Evolutionary conservation across 2,797 vertebrate species (phyloP), one percentile per base, ranked within the genome.

Genomic region (Coregonus suidteri): DNA sequence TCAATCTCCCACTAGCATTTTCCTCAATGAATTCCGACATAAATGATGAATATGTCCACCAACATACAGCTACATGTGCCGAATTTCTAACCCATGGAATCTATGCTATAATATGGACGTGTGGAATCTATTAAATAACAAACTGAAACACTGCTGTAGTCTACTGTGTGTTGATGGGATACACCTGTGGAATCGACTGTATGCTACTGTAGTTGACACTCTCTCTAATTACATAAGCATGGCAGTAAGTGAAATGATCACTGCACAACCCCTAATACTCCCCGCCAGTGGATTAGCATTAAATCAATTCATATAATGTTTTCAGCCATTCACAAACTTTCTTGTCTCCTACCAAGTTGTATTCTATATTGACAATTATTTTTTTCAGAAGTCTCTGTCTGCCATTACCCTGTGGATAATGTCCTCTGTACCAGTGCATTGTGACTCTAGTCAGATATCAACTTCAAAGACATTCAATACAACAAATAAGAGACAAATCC

Each of bases 381-480:
- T 2, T 53, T 11, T 53, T 16, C 18, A 31, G 51, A 73, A 53
- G 14, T 41, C 41, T 13, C 9, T 65, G 35, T 20, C 6, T 18
- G 6, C 34, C 16, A 9, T 41, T 14, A 37, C 4, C 16, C 15
- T 7, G 14, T 11, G 31, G 14, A 69, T 37, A 41, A 69, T 37
- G 15, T 6, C 34, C 67, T 69, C 16, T 69, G 35, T 18, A 7
- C 35, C 34, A 35, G 34, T 25, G 34, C 37, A 52, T 20, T 30
- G 62, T 75, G 37, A 30, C 62, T 65, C 47, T 31, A 65, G 62
- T 65, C 62, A 65, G 9, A 65, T 65, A 25, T 65, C 62, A 14
- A 15, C 56, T 74, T 62, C 59, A 74, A 65, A 74, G 73, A 34
- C 13, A 35, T 74, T 64, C 41, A 59, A 64, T n/a, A 20, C 25